Evolutionary conservation across 2,888 invertebrate species (phyloP), one percentile per base, ranked within the genome.

Genomic region (Cephus spinipes): DNA sequence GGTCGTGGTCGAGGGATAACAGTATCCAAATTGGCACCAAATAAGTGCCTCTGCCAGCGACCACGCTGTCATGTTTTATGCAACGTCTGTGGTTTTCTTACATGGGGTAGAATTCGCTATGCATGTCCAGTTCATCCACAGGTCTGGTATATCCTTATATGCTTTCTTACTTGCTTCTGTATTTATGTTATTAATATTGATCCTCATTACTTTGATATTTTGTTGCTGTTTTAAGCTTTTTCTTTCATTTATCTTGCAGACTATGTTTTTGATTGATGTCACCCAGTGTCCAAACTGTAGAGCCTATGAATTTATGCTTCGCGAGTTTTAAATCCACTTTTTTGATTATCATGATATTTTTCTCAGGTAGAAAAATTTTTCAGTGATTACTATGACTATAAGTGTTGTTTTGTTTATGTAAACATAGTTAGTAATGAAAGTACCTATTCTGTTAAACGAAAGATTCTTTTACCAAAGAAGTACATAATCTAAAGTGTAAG

Each of bases 251-350:
- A 68, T 68, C 9, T 91, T 91, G 35, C 91, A 93, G 93, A 92
- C 93, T 11, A 92, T 92, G 55, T 93, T 93, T 82, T 85, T 93
- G 33, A 85, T 92, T 81, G 93, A 93, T 78, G 92, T 93, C 78
- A 82, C 92, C 0, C 92, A 92, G 78, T 93, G 93, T 81, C 93
- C 93, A 4, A 90, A 92, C 12, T 93, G 93, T 86, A 83, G 78
- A 76, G 80, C 83, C 1, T 83, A 81, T 71, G 81, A 79, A 12
- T 83, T 77, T 68, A 85, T 85, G 85, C 79, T 88, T 15, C 77
- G 35, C 0, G 86, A 87, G 76, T 79, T 81, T 75, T 82, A 78
- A 78, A 69, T 55, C 23, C 1, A 55, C 1, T 2, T 2, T 23
- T 23, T 9, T 9, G 2, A 40, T 40, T 6, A 9, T 55, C 55